Evolutionary conservation across 2,888 invertebrate species (phyloP).

Genomic region (Agriopis marginaria): DNA sequence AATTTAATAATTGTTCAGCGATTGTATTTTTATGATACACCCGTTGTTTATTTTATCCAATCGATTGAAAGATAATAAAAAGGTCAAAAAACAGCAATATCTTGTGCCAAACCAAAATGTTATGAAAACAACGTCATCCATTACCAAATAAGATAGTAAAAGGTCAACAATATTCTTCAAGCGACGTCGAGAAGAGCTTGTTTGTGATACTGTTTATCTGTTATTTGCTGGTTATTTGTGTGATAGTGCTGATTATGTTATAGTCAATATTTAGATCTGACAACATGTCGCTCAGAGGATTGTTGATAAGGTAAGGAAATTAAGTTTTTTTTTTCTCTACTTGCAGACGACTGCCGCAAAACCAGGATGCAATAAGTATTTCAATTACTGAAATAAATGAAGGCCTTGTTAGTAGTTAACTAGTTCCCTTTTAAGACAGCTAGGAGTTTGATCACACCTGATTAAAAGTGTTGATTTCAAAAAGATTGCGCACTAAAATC

Average conservation of each 20-base stretch:
- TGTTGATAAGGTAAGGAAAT: slow-evolving; percentile 48
- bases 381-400: too few species aligned
- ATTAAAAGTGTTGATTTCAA: background rate
- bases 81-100: slow-evolving; percentile 14
- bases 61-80: background rate
- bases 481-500: background rate
- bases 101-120: background rate
- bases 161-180: slow-evolving; percentile 1
- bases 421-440: too few species aligned
- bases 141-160: slow-evolving; percentile 1
- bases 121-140: slow-evolving; percentile 5
- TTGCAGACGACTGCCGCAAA: too few species aligned
- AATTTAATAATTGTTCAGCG: too few species aligned
- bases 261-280: background rate
- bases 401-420: too few species aligned
- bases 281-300: slow-evolving; percentile 58
- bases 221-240: background rate
- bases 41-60: background rate
- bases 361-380: too few species aligned
- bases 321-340: background rate
- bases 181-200: background rate
- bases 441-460: too few species aligned
- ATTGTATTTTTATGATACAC: background rate
- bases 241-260: slow-evolving; percentile 9
- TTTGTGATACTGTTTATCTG: slow-evolving; percentile 5